Conservation (phyloP, 2,888 invertebrate genomes). For the Platynereis dumerilii region DNA sequence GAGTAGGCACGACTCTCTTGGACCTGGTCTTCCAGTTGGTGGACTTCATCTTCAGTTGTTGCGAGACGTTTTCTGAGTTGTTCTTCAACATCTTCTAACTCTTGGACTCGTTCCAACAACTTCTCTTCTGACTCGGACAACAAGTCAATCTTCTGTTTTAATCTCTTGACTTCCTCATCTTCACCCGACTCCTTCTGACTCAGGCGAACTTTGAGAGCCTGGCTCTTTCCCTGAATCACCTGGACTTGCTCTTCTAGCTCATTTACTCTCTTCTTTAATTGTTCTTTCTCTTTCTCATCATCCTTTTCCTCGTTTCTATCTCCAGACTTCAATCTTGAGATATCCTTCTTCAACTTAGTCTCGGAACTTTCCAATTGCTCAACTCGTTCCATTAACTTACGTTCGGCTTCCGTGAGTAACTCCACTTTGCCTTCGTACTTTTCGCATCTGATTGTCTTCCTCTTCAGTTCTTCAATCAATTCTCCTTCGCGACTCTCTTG, state of each 20-base stretch:
- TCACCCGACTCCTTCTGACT: slow-evolving; percentile 1
- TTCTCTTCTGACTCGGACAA: slow-evolving; percentile 28
- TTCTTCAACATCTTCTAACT: slow-evolving; percentile 28
- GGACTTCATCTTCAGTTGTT: slow-evolving; percentile 37
- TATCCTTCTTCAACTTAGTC: slow-evolving; percentile 8
- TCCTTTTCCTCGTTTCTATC: not conserved
- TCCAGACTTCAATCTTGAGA: slow-evolving; percentile 2
- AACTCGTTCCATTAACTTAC: slow-evolving; percentile 22
- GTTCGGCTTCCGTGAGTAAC: slow-evolving; percentile 23
- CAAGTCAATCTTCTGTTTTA: slow-evolving; percentile 25
- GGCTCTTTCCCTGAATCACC: slow-evolving; percentile 10
- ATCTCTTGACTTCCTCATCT: slow-evolving; percentile 12
- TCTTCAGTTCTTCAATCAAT: slow-evolving; percentile 6
- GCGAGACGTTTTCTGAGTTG: slow-evolving; percentile 29
- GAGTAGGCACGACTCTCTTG: slow-evolving; percentile 13
- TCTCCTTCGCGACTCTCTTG: not conserved
- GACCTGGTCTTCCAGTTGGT: slow-evolving; percentile 46
- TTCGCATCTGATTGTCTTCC: not conserved
- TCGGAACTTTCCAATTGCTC: slow-evolving; percentile 6
- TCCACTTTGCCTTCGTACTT: slow-evolving; percentile 14
- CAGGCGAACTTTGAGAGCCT: slow-evolving; percentile 1
- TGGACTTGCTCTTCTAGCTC: slow-evolving; percentile 12
- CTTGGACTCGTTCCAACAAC: slow-evolving; percentile 20
- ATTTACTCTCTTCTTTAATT: slow-evolving; percentile 5
- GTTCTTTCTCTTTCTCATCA: not conserved